These are phyloP conservation scores for Drosophila pseudoobscura DNA, from an alignment of 1,140 invertebrate species.

Conservation along the genomic window DNA sequence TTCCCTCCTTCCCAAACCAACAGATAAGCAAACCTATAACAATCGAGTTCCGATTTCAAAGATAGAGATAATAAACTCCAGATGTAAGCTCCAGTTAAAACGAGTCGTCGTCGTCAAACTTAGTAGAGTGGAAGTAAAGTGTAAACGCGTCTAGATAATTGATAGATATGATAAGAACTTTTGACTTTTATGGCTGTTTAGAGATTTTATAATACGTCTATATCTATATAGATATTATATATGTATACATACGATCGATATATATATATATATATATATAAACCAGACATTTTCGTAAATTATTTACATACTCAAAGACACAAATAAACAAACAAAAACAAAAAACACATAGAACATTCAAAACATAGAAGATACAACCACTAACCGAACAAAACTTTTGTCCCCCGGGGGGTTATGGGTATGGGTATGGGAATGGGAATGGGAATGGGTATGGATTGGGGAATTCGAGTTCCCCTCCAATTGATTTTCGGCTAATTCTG, in stretches of 20 bases:
- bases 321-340: background rate
- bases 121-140: constrained; percentile 38
- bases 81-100: constrained; percentile 2
- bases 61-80: constrained; percentile 11
- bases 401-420: background rate
- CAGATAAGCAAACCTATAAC: constrained; percentile 51
- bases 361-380: constrained; percentile 23
- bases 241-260: constrained; percentile 39
- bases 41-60: constrained; percentile 74
- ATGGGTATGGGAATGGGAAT: no score
- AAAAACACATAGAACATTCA: constrained; percentile 20
- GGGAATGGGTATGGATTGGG: background rate
- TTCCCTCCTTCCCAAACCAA: constrained; percentile 31
- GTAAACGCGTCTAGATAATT: constrained; percentile 70
- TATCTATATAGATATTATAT: constrained; percentile 52
- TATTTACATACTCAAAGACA: constrained; percentile 58
- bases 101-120: constrained; percentile 1
- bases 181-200: constrained; percentile 81
- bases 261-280: constrained; percentile 3
- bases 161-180: constrained; percentile 69
- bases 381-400: constrained; percentile 12
- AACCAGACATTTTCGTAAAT: constrained; percentile 58
- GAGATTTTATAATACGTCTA: constrained; percentile 78
- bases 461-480: background rate
- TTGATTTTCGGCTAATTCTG: constrained; percentile 42